phyloP scores from a whole-genome alignment of 2,797 vertebrate genomes.

The Acrossocheilus wenchowensis region DNA sequence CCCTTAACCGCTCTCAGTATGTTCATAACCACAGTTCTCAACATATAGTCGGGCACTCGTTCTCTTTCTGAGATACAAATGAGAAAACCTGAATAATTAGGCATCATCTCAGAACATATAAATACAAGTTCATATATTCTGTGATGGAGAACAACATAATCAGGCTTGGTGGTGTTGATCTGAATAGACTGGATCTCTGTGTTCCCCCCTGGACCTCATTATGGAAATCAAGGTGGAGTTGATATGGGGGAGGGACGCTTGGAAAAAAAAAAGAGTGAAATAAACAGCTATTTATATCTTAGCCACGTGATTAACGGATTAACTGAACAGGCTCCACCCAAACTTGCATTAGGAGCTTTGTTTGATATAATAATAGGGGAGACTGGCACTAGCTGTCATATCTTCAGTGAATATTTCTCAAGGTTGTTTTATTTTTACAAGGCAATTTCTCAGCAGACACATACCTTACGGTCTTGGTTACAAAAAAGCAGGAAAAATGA shows the following conservation, averaged over 20 bases:
- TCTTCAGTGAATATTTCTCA: conserved; percentile 2
- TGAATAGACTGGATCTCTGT: neutral
- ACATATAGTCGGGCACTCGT: neutral
- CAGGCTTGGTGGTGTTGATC: neutral
- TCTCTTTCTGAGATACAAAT: neutral
- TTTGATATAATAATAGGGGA: neutral
- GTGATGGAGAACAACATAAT: neutral
- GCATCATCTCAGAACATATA: neutral
- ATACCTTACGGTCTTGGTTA: neutral
- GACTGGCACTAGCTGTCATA: conserved; percentile 3
- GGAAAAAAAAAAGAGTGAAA: conserved; percentile 5
- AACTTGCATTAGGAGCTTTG: conserved; percentile 5
- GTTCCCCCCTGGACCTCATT: conserved; percentile 38
- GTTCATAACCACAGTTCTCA: neutral
- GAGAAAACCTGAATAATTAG: neutral
- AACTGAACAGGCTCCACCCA: neutral
- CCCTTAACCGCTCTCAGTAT: conserved; percentile 15
- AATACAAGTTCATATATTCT: neutral
- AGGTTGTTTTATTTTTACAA: neutral
- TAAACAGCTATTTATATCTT: conserved; percentile 39
- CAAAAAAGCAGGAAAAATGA: neutral
- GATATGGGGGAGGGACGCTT: neutral
- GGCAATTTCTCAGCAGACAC: neutral
- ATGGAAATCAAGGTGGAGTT: conserved; percentile 28
- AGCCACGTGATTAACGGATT: conserved; percentile 9